Base-by-base conservation (phyloP, 2,113 vertebrate genomes). In the Antigone vipio region DNA sequence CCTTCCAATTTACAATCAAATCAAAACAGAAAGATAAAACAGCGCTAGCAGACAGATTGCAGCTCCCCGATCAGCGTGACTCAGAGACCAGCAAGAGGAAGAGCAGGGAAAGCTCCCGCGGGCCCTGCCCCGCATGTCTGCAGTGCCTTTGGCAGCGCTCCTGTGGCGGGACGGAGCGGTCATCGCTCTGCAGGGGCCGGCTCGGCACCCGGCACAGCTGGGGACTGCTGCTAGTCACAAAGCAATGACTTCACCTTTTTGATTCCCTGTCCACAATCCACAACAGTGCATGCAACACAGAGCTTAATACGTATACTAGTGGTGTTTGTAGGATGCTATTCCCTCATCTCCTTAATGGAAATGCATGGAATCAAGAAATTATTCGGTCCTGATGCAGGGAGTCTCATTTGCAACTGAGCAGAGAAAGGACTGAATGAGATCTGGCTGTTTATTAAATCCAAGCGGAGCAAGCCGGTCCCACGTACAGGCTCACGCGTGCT, bases 151-250 rank as follows among this genome's bases (percentile, higher is more conserved):
- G 84, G 95, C 85, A 49, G 40, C 4, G 3, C 12, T 87, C 29
- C 66, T 11, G 3, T 0, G 7, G 45, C 1, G 15, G 92, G 74
- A 87, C 2, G 2, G 44, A 24, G 72, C 3, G 1, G 59, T 1
- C 17, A 1, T 19, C 0, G n/a, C 74, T 26, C 55, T 1, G 12
- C 81, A 27, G 72, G 50, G 68, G 44, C 68, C 9, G 4, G 85
- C 77, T 47, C 4, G 0, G 90, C 77, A 72, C 58, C 88, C 35
- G 0, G 74, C 73, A 86, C 89, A 72, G 85, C 89, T 71, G 76
- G 80, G 87, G 40, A 38, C 89, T 18, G 49, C 73, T 81, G 75
- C 35, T 50, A 24, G 55, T 35, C 76, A 91, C 92, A 64, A 22
- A 77, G 82, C 91, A 85, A 66, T 83, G 79, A 73, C 89, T 52